Conservation (phyloP, 2,888 invertebrate species). For the Eudasyphora cyanicolor region DNA sequence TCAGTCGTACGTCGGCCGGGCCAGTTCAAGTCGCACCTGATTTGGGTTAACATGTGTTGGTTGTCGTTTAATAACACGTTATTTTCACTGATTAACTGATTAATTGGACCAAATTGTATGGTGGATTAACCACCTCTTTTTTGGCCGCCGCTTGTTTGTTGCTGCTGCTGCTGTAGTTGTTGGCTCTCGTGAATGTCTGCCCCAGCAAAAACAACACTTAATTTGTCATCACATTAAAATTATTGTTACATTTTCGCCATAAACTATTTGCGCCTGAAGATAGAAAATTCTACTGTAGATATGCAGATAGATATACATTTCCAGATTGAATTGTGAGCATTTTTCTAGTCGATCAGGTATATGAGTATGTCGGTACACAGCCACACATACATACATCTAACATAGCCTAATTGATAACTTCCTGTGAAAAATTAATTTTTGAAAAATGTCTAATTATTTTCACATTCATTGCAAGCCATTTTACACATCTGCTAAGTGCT, state of each 20-base stretch:
- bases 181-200: background rate
- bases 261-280: conserved; percentile 28
- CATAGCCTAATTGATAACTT: conserved; percentile 23
- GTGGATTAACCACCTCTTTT: conserved; percentile 59
- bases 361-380: background rate
- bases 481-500: background rate
- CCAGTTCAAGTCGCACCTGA: conserved; percentile 41
- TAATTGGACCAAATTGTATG: conserved; percentile 65
- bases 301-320: too few species aligned
- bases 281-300: conserved; percentile 19
- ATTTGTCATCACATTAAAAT: conserved; percentile 64
- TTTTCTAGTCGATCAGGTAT: background rate
- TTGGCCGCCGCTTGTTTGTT: conserved; percentile 40
- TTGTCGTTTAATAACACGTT: conserved; percentile 65
- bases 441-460: background rate
- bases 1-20: conserved; percentile 43
- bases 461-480: background rate
- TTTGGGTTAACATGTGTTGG: conserved; percentile 67
- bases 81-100: conserved; percentile 66
- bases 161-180: background rate
- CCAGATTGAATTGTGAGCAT: conserved; percentile 9
- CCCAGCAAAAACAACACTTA: conserved; percentile 53
- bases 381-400: background rate
- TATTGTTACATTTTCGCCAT: conserved; percentile 40
- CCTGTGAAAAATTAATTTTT: background rate